phyloP scores from a whole-genome alignment of 2,888 invertebrate genomes.

The Cyclophora punctaria region DNA sequence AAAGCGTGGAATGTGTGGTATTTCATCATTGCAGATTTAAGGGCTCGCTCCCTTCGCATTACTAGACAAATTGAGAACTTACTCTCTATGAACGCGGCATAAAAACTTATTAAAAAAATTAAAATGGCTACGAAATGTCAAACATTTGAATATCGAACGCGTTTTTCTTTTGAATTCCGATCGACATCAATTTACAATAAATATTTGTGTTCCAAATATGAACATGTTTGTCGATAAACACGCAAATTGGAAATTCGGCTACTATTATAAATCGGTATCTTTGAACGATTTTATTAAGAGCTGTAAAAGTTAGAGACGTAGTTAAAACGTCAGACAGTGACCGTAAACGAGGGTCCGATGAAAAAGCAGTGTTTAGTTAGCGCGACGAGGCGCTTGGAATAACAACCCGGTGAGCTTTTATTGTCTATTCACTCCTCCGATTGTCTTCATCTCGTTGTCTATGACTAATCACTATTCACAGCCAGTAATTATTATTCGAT shows the following conservation, averaged over 20 bases:
- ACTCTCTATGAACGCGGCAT: slow-evolving; percentile 14
- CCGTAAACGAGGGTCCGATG: slow-evolving; percentile 61
- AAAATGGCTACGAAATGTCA: slow-evolving; percentile 34
- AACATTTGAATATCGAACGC: slow-evolving; percentile 36
- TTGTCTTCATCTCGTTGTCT: slow-evolving; percentile 54
- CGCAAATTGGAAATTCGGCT: slow-evolving; percentile 45
- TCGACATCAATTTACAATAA: slow-evolving; percentile 38
- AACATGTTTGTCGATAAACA: slow-evolving; percentile 21
- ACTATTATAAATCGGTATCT: slow-evolving; percentile 55
- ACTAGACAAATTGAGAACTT: slow-evolving; percentile 47
- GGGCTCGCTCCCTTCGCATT: slow-evolving; percentile 42
- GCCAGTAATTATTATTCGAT: slow-evolving; percentile 20
- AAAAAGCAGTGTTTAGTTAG: slow-evolving; percentile 69
- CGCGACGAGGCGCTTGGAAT: slow-evolving; percentile 42
- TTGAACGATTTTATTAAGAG: slow-evolving; percentile 63
- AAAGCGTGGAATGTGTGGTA: slow-evolving; percentile 58
- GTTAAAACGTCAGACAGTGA: slow-evolving; percentile 69
- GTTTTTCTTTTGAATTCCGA: slow-evolving; percentile 45
- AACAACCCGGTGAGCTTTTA: slow-evolving; percentile 58
- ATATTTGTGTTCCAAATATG: slow-evolving; percentile 29
- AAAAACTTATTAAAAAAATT: slow-evolving; percentile 21
- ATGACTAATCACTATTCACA: slow-evolving; percentile 60
- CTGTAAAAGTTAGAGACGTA: slow-evolving; percentile 61
- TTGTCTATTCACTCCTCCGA: slow-evolving; percentile 62
- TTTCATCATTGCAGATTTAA: slow-evolving; percentile 68